Conservation (phyloP, 2,113 vertebrate species). For the Cacatua alba region DNA sequence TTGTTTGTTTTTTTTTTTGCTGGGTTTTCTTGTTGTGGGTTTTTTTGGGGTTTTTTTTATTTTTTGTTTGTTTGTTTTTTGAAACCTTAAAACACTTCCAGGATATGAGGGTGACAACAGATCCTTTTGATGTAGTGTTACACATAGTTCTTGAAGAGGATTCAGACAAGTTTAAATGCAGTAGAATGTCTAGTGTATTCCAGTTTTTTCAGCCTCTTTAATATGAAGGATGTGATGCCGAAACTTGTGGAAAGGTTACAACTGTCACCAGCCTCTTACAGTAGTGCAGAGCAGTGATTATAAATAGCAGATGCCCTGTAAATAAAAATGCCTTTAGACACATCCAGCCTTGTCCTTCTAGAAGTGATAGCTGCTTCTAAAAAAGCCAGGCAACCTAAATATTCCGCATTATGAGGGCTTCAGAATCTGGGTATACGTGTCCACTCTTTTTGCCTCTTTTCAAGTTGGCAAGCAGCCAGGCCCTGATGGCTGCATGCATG, state of each 20-base stretch:
- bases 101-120: not conserved
- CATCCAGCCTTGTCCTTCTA: not conserved
- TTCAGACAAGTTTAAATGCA: not conserved
- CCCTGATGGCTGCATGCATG: not conserved
- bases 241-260: slow-evolving; percentile 9
- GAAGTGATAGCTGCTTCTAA: slow-evolving; percentile 31
- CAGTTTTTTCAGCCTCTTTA: not conserved
- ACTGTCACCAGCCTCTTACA: slow-evolving; percentile 45
- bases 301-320: slow-evolving; percentile 25
- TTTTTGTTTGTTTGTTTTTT: not conserved
- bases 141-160: not conserved
- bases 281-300: not conserved
- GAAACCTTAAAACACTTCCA: not conserved
- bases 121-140: not conserved
- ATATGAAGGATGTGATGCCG: not conserved
- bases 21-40: too few species aligned
- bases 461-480: not conserved
- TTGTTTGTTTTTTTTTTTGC: too few species aligned
- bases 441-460: not conserved
- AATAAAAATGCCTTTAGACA: slow-evolving; percentile 28
- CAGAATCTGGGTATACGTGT: not conserved
- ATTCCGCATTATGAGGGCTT: not conserved
- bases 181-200: not conserved
- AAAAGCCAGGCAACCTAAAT: not conserved
- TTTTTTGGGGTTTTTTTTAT: too few species aligned